A percentile compares a stretch with the other conserved stretches of the same genome.
Evolutionary conservation across 2,888 invertebrate genomes (phyloP).

Genomic region (Caenorhabditis doughertyi): DNA sequence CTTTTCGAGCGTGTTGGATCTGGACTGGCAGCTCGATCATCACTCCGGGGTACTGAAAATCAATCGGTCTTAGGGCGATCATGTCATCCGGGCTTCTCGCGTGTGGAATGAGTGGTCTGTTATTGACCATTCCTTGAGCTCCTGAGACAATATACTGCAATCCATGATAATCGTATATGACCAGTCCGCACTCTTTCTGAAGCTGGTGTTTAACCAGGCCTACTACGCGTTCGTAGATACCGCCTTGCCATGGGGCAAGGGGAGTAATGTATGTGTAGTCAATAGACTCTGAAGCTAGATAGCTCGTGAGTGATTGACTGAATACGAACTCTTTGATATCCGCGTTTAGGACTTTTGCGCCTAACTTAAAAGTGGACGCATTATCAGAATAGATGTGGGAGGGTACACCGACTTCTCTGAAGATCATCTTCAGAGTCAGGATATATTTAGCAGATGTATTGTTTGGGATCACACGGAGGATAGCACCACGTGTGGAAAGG

Average conservation of each 20-base stretch:
- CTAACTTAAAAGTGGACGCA: neutral
- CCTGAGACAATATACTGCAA: neutral
- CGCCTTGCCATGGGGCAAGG: slow-evolving; percentile 84
- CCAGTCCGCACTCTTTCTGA: neutral
- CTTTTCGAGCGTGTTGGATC: too few relatives aligned
- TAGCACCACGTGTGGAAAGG: neutral
- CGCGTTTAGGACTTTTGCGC: neutral
- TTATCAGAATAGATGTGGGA: neutral
- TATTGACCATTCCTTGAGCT: slow-evolving; percentile 4
- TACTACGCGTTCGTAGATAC: slow-evolving; percentile 84
- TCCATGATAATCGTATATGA: neutral
- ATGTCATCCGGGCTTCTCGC: neutral
- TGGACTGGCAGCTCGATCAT: neutral
- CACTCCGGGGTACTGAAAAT: slow-evolving; percentile 1
- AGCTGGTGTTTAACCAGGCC: slow-evolving; percentile 53
- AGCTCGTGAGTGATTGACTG: neutral
- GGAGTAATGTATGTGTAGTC: slow-evolving; percentile 82
- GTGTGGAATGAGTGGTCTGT: neutral
- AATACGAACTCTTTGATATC: neutral
- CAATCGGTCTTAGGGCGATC: neutral
- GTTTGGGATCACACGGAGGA: neutral
- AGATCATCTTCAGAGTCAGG: neutral
- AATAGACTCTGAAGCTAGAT: neutral
- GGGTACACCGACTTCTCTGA: neutral
- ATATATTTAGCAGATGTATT: neutral